phyloP scores from a whole-genome alignment of 1,140 invertebrate genomes.

The Cydia pomonella region DNA sequence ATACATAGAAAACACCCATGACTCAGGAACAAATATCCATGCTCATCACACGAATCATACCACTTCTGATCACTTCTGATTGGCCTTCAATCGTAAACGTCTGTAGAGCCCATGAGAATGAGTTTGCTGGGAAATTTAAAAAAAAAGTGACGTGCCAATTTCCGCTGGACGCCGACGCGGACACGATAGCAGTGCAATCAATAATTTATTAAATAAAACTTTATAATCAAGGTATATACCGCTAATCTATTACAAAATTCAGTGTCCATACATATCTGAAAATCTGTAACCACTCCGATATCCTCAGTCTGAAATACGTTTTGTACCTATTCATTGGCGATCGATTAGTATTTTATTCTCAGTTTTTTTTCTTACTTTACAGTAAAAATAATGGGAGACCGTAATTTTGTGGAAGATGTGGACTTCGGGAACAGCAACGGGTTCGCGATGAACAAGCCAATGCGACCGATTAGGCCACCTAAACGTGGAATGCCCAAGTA shows the following conservation, averaged over 20 bases:
- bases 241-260: neutral
- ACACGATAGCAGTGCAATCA: neutral
- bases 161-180: too few species aligned
- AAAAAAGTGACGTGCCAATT: too few species aligned
- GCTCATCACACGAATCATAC: too few species aligned
- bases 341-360: neutral
- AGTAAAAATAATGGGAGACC: neutral
- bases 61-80: too few species aligned
- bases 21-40: too few species aligned
- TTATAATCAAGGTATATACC: neutral
- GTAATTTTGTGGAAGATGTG: conserved; percentile 6
- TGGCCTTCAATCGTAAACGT: too few species aligned
- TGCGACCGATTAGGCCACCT: neutral
- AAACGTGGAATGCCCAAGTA: conserved; percentile 4
- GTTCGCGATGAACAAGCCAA: conserved; percentile 9
- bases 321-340: neutral
- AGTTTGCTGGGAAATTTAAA: too few species aligned
- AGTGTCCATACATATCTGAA: neutral
- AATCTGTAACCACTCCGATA: neutral
- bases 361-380: neutral
- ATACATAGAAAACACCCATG: too few species aligned
- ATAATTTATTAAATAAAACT: neutral
- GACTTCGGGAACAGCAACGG: neutral
- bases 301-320: neutral
- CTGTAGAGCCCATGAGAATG: too few species aligned